phyloP scores from a whole-genome alignment of 2,113 vertebrate species.

The Junco hyemalis region DNA sequence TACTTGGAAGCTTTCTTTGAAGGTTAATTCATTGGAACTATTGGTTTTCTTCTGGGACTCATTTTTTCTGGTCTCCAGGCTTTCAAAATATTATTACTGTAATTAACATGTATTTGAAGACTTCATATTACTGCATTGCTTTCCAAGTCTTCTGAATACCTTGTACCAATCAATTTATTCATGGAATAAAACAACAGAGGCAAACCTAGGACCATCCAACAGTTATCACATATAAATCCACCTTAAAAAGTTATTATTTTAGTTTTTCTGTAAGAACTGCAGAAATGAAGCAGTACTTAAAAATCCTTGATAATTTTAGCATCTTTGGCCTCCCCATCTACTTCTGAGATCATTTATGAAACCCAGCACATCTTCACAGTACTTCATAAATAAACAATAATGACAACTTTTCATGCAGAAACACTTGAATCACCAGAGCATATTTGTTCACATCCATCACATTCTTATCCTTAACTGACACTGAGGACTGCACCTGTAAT shows the following conservation, averaged over 20 bases:
- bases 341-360: neutral
- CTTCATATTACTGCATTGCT: neutral
- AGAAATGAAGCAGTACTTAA: neutral
- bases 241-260: neutral
- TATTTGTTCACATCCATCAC: neutral
- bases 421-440: neutral
- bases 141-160: neutral
- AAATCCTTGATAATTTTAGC: neutral
- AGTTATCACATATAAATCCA: neutral
- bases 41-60: neutral
- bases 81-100: slow-evolving; percentile 25
- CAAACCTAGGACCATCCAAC: neutral
- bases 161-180: neutral
- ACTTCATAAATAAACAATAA: slow-evolving; percentile 23
- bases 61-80: neutral
- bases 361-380: neutral
- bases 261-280: neutral
- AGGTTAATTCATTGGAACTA: neutral
- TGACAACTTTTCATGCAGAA: neutral
- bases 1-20: neutral
- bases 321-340: neutral
- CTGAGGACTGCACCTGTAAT: neutral
- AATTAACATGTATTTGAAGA: slow-evolving; percentile 20
- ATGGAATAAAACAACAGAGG: neutral
- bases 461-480: slow-evolving; percentile 2